Base-by-base conservation (phyloP, 2,888 invertebrate genomes). In the Scrobipalpa atriplicella region DNA sequence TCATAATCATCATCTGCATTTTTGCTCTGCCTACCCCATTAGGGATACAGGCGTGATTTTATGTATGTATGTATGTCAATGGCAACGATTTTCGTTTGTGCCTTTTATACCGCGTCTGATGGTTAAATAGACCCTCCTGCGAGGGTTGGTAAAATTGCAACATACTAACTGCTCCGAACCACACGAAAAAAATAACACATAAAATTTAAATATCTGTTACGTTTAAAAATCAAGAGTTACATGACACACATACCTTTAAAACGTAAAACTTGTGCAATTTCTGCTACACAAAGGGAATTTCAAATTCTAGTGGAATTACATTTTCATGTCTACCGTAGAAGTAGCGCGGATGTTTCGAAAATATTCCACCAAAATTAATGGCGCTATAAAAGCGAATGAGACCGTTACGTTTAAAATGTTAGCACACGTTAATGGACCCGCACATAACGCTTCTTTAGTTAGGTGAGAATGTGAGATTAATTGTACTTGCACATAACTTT, bases 361-460 rank as follows among this genome's bases (percentile, higher is more conserved):
- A 47, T 47, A 47, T 47, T 47, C 47, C 47, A 47, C 47, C 47
- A 16, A 47, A 47, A 47, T 47, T 47, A 47, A 47, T 47, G 16
- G 47, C 47, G 47, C 47, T 47, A 47, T 47, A 47, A 47, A 47
- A 47, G 47, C 47, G 47, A 47, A 47, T 47, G 47, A 47, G 47
- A 47, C n/a, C 47, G 47, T 47, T 47, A 47, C 16, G 47, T 47
- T 47, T n/a, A 47, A 47, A 47, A 47, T 47, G 47, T 47, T 47
- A 47, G 16, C 47, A 47, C 47, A 47, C 47, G 47, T 47, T 47
- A 47, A 47, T 47, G 47, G n/a, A 47, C n/a, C 47, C 47, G 16
- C 47, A 47, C 47, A 47, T 16, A 47, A 47, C n/a, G 47, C 47
- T 47, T 47, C 47, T 47, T 47, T 47, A 47, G 47, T 47, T 47